Percentiles rank a stretch among this genome's conserved stretches.
Conservation (phyloP, 2,797 vertebrate species). For the Lepidocolaptes lacrymiger region DNA sequence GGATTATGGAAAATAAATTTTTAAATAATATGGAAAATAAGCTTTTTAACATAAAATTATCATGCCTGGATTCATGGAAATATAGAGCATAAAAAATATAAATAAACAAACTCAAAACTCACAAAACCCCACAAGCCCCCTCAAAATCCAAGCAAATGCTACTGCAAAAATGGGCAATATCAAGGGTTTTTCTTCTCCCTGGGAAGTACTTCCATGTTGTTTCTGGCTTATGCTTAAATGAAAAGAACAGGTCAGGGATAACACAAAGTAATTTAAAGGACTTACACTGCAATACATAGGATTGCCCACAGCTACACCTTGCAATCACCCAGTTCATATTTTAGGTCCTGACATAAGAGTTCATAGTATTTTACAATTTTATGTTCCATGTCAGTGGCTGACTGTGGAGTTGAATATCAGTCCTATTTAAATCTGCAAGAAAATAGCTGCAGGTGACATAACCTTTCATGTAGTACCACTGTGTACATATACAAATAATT, state of each 20-base stretch:
- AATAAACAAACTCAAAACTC: not conserved
- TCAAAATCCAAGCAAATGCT: not conserved
- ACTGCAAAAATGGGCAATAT: not conserved
- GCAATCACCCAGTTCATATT: slow-evolving; percentile 81
- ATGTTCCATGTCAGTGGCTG: slow-evolving; percentile 87
- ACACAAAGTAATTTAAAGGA: slow-evolving; percentile 73
- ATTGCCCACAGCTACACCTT: slow-evolving; percentile 81
- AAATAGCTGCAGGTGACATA: slow-evolving; percentile 98
- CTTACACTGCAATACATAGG: slow-evolving; percentile 36
- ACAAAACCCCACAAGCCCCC: rapidly evolving
- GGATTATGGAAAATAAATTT: not conserved
- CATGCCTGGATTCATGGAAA: not conserved
- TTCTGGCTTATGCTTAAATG: slow-evolving; percentile 66
- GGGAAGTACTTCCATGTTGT: not conserved
- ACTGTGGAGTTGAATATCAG: slow-evolving; percentile 82
- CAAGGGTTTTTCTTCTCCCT: slow-evolving; percentile 1
- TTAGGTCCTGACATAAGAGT: slow-evolving; percentile 81
- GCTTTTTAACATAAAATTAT: not conserved
- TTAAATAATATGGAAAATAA: not conserved
- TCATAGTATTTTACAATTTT: slow-evolving; percentile 79
- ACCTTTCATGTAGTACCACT: slow-evolving; percentile 94
- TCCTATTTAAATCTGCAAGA: slow-evolving; percentile 89
- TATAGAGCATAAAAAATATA: not conserved
- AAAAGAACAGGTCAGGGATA: slow-evolving; percentile 63
- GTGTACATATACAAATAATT: slow-evolving; percentile 99